These are phyloP conservation scores for Cynocephalus volans DNA, from an alignment of 2,113 vertebrate genomes.

Conservation along the genomic window DNA sequence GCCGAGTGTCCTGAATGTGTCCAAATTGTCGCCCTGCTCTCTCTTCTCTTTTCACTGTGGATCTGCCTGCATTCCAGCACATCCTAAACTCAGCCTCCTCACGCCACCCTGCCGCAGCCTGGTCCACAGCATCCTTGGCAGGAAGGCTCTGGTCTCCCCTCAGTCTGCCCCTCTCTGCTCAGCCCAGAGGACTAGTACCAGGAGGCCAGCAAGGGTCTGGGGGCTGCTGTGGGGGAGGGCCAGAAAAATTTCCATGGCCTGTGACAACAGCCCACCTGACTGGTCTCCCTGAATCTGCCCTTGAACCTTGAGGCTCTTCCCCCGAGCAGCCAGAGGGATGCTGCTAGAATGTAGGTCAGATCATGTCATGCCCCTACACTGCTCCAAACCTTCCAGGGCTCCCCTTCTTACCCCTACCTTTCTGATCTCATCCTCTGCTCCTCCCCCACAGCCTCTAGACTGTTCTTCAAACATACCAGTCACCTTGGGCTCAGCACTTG, in stretches of 20 bases:
- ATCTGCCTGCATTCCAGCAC: neutral
- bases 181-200: neutral
- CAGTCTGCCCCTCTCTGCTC: neutral
- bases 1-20: neutral
- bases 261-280: neutral
- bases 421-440: neutral
- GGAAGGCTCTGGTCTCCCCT: neutral
- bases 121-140: neutral
- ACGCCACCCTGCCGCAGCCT: neutral
- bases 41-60: neutral
- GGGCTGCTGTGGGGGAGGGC: rapidly evolving
- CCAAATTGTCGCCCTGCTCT: neutral
- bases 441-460: neutral
- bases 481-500: neutral
- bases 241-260: neutral
- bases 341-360: neutral
- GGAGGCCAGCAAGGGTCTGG: neutral
- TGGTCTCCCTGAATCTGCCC: neutral
- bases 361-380: neutral
- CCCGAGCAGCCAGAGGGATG: neutral
- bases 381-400: neutral
- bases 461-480: neutral
- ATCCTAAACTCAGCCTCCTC: neutral
- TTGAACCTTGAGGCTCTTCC: neutral
- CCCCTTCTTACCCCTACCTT: neutral